Percentiles rank a stretch among this genome's conserved stretches.
Evolutionary conservation across 2,113 vertebrate genomes (phyloP).

Genomic region (Dasyprocta punctata): DNA sequence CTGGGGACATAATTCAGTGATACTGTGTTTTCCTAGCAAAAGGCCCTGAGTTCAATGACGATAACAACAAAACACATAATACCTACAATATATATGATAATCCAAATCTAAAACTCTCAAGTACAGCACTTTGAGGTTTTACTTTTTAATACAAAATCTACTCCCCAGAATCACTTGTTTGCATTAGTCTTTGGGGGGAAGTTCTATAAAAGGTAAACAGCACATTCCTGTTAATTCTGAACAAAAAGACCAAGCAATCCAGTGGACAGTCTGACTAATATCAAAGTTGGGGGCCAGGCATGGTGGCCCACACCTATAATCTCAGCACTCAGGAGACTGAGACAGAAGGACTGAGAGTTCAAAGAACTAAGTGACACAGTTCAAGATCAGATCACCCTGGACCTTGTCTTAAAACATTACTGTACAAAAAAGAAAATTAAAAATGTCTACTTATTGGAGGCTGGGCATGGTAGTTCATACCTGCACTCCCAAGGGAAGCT

Average conservation of each 20-base stretch:
- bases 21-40: neutral
- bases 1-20: neutral
- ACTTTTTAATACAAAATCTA: neutral
- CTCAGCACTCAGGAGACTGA: neutral
- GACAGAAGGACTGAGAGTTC: neutral
- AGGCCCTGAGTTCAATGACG: neutral
- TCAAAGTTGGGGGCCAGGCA: neutral
- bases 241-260: conserved; percentile 7
- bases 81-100: neutral
- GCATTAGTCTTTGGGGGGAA: neutral
- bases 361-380: neutral
- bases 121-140: neutral
- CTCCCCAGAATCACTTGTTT: conserved; percentile 15
- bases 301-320: neutral
- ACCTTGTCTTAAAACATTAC: neutral
- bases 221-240: conserved; percentile 11
- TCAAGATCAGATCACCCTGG: neutral
- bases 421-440: neutral
- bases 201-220: neutral
- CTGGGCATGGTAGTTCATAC: neutral
- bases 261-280: neutral
- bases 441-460: neutral
- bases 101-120: neutral
- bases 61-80: neutral
- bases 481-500: neutral